Base-by-base conservation (phyloP, 2,888 invertebrate species). In the Drosophila paramelanica region DNA sequence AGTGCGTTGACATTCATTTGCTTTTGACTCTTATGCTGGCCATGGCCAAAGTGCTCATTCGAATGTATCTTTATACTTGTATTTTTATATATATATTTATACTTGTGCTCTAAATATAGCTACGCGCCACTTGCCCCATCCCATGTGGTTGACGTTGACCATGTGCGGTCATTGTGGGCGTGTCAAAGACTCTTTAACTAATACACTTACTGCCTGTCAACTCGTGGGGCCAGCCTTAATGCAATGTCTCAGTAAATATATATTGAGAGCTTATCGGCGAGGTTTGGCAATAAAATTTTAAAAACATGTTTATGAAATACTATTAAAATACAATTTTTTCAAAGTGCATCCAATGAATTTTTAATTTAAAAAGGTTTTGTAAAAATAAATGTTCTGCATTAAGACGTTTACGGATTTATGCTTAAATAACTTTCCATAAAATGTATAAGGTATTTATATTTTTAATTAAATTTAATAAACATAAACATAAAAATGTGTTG, bases 1-100 rank as follows among this genome's bases (percentile, higher is more conserved):
- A 62, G 82, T 79, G 59, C 88, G 71, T 85, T 83, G 83, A 85
- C 88, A 88, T 79, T 88, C 70, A 78, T 68, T 83, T 70, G 59
- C 53, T 57, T 50, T 59, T 61, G 58, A 47, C 50, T 53, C 53
- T 62, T 56, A 39, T 51, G 52, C 56, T 79, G 71, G 53, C 84
- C 87, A 71, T 73, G 87, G 78, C 59, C 70, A 65, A 60, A 47
- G 50, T 57, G 65, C 57, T 41, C 70, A 50, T 67, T 75, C 68
- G 71, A 68, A 59, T 78, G 56, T 71, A 55, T 73, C 55, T 66
- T 27, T 50, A 49, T 51, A 58, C 62, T 52, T 41, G 56, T 78
- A 74, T 71, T 68, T 68, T 33, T 69, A 52, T 60, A 55, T 69
- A 52, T 73, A 57, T 65, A 20, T 47, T 23, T 72, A 55, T 51